phyloP scores from a whole-genome alignment of 2,888 invertebrate genomes.

The Lydus trimaculatus region DNA sequence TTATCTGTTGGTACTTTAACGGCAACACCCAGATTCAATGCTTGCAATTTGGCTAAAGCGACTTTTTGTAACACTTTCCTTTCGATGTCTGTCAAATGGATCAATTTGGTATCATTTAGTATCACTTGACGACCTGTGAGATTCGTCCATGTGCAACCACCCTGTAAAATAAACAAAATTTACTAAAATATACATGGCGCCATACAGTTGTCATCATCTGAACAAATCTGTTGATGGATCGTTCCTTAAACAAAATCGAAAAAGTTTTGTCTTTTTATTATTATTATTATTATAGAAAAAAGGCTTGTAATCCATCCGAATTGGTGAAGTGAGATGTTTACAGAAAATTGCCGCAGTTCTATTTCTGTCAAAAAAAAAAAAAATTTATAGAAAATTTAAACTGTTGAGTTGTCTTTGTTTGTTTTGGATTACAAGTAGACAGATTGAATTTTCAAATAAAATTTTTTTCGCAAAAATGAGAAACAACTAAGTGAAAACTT shows the following conservation, averaged over 20 bases:
- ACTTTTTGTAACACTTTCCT: conserved; percentile 83
- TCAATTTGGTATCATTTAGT: conserved; percentile 73
- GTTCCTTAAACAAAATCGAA: not conserved
- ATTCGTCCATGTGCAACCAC: conserved; percentile 81
- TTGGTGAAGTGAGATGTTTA: conserved; percentile 1
- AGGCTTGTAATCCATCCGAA: not conserved
- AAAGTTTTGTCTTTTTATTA: no score
- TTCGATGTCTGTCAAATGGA: conserved; percentile 81
- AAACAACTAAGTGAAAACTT: conserved; percentile 7
- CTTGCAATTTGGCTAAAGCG: conserved; percentile 84
- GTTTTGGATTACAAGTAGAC: conserved; percentile 14
- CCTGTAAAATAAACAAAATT: conserved; percentile 63
- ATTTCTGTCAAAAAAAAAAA: conserved; percentile 8
- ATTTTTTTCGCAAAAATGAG: not conserved
- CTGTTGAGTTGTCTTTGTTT: conserved; percentile 14
- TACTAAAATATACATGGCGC: conserved; percentile 4
- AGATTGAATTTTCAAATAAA: conserved; percentile 10
- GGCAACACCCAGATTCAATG: conserved; percentile 82
- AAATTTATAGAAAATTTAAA: conserved; percentile 11
- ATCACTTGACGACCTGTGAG: conserved; percentile 72
- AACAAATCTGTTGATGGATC: not conserved
- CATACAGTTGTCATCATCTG: not conserved
- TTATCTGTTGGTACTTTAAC: conserved; percentile 84
- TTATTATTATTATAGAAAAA: no score
- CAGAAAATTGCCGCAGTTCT: not conserved